Conservation (phyloP, 2,113 vertebrate genomes). For the Nannospalax galili region DNA sequence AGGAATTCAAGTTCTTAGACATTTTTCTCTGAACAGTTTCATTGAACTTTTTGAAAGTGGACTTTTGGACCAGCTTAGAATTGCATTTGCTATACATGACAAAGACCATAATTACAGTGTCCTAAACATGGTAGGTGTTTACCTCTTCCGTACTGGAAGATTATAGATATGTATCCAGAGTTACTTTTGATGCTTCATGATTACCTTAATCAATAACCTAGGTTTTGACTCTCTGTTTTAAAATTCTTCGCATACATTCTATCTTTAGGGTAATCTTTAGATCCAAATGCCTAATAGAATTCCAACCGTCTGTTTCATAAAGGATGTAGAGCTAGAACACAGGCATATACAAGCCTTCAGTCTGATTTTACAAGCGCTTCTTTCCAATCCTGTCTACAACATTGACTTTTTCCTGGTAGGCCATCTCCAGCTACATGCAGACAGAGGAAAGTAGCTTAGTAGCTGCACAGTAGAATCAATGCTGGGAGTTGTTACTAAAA, state of each 20-base stretch:
- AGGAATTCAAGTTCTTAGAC: background rate
- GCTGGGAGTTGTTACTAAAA: constrained; percentile 11
- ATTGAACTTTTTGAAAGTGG: background rate
- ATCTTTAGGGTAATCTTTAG: background rate
- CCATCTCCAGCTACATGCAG: background rate
- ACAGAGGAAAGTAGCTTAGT: background rate
- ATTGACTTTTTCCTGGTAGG: background rate
- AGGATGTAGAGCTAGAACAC: background rate
- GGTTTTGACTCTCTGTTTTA: background rate
- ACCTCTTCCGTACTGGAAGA: background rate
- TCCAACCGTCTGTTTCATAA: background rate
- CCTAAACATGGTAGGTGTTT: background rate
- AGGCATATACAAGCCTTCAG: background rate
- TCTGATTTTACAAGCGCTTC: background rate
- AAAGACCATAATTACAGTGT: background rate
- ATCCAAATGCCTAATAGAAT: background rate
- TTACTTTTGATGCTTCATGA: background rate
- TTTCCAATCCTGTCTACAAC: background rate
- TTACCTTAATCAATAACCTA: background rate
- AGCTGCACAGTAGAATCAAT: background rate
- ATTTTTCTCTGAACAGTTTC: background rate
- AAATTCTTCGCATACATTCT: background rate
- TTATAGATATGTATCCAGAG: background rate
- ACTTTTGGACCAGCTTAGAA: background rate
- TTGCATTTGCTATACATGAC: background rate